Conservation (phyloP, 2,797 vertebrate genomes). For the Lagocephalus sceleratus region DNA sequence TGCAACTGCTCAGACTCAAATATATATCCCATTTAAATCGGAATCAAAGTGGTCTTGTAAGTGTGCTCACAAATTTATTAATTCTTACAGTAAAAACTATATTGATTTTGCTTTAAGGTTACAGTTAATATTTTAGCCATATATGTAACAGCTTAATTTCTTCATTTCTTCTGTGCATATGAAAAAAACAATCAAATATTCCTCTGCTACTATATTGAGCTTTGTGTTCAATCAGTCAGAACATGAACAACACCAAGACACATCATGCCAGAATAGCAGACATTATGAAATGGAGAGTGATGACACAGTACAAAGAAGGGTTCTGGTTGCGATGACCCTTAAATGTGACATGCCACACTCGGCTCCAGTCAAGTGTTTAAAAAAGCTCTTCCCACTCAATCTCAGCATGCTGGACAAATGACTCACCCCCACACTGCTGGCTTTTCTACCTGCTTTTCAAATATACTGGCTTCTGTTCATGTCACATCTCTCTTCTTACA, state of each 20-base stretch:
- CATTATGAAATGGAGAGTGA: slow-evolving; percentile 68
- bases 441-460: slow-evolving; percentile 32
- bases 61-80: too few species aligned
- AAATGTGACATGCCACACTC: slow-evolving; percentile 51
- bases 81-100: too few species aligned
- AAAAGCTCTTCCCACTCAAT: slow-evolving; percentile 57
- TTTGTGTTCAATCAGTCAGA: slow-evolving; percentile 42
- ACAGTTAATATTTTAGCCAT: too few species aligned
- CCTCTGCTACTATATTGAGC: slow-evolving; percentile 19
- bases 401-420: slow-evolving; percentile 34
- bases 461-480: slow-evolving; percentile 34
- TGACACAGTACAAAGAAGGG: slow-evolving; percentile 60
- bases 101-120: too few species aligned
- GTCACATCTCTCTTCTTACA: slow-evolving; percentile 43
- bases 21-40: too few species aligned
- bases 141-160: too few species aligned
- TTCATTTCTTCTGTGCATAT: slow-evolving; percentile 1
- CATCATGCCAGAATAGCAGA: slow-evolving; percentile 43
- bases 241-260: slow-evolving; percentile 40
- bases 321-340: slow-evolving; percentile 65
- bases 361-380: slow-evolving; percentile 64
- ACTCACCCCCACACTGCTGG: slow-evolving; percentile 22
- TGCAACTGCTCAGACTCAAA: too few species aligned
- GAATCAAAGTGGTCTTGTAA: too few species aligned
- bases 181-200: too few species aligned